Evolutionary conservation across 2,888 invertebrate genomes (phyloP).

Genomic region (Oxystoma pomonae): DNA sequence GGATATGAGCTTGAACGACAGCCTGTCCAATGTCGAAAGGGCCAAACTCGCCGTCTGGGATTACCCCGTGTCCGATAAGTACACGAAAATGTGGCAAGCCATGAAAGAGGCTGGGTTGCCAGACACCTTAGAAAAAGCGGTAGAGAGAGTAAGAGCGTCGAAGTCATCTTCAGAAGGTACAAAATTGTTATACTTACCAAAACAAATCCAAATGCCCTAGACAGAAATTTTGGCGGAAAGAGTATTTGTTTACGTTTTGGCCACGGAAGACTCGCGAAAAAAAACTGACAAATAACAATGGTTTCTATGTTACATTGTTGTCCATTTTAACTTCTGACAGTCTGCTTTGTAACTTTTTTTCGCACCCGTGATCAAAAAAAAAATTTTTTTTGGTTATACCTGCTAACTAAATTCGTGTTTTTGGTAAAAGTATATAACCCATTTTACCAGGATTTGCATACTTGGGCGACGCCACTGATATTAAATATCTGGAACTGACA

Average conservation of each 20-base stretch:
- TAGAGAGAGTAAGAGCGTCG: conserved; percentile 65
- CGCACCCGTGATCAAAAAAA: too few species aligned
- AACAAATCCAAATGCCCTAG: too few species aligned
- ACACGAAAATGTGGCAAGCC: conserved; percentile 98
- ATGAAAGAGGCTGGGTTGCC: conserved; percentile 85
- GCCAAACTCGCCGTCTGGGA: conserved; percentile 98
- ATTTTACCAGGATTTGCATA: conserved; percentile 71
- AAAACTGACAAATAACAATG: too few species aligned
- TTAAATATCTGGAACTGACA: conserved; percentile 68
- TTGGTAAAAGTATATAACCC: too few species aligned
- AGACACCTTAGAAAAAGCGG: conserved; percentile 70
- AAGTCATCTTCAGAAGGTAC: conserved; percentile 65
- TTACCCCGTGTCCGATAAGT: conserved; percentile 97
- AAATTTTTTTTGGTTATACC: too few species aligned
- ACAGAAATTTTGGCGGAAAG: too few species aligned
- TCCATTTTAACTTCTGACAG: too few species aligned
- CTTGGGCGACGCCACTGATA: conserved; percentile 86
- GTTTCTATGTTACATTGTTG: too few species aligned
- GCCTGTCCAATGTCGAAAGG: conserved; percentile 81
- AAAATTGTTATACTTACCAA: too few species aligned
- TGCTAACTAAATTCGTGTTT: conserved; percentile 14
- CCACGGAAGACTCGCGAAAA: too few species aligned
- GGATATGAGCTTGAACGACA: conserved; percentile 94
- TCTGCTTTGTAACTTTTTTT: too few species aligned
- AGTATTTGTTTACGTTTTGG: too few species aligned